Percentiles rank a stretch among this genome's conserved stretches.
Evolutionary conservation across 2,888 invertebrate genomes (phyloP).

Genomic region (Nymphalis polychloros): DNA sequence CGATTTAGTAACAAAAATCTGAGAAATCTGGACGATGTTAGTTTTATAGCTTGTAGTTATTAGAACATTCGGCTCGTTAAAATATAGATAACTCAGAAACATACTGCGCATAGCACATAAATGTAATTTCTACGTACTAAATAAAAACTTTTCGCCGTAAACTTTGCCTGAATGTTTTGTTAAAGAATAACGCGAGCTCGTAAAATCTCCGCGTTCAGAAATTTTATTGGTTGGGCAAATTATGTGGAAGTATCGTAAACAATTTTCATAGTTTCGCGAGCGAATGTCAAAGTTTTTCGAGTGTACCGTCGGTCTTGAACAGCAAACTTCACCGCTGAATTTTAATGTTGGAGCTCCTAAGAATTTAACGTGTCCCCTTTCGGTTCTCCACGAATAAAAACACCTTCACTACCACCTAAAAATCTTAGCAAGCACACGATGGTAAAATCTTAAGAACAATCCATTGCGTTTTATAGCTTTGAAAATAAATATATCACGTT

Average conservation of each 20-base stretch:
- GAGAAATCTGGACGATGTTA: too few species aligned
- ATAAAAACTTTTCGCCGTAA: conserved; percentile 8
- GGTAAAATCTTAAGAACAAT: background rate
- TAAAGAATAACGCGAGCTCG: conserved; percentile 20
- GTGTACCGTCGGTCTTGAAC: conserved; percentile 2
- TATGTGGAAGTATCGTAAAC: conserved; percentile 35
- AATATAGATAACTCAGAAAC: background rate
- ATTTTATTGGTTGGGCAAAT: conserved; percentile 33
- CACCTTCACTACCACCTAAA: background rate
- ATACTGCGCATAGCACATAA: background rate
- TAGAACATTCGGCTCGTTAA: background rate
- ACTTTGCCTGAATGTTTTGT: background rate
- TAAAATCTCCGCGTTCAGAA: conserved; percentile 30
- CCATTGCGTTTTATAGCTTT: background rate
- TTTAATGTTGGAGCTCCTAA: conserved; percentile 30
- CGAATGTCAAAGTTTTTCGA: conserved; percentile 22
- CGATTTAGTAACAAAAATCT: background rate
- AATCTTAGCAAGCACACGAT: background rate
- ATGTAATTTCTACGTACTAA: conserved; percentile 5
- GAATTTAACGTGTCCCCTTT: conserved; percentile 20
- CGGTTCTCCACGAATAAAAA: conserved; percentile 15
- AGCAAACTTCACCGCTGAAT: conserved; percentile 37
- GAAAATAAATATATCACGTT: background rate
- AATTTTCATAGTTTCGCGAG: conserved; percentile 33
- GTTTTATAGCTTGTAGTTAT: background rate